Base-by-base conservation (phyloP, 2,797 vertebrate genomes). In the Odontamblyopus lacepedii region DNA sequence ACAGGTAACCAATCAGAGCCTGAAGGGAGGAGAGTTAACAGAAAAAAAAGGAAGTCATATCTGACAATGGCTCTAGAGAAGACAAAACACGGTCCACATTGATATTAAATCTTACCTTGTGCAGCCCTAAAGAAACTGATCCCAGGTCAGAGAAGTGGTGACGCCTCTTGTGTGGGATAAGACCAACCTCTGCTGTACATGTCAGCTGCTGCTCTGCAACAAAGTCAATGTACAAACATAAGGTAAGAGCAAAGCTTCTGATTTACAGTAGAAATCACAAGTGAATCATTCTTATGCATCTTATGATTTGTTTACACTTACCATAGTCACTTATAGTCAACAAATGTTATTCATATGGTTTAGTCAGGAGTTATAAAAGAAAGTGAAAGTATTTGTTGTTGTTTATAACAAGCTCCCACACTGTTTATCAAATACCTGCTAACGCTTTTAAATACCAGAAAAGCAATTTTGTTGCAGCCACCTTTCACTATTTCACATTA, bases 1-100 rank as follows among this genome's bases (percentile, higher is more conserved):
- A 91, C 91, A 90, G 90, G 90, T 92, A 87, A 78, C 92, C 91
- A 93, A 92, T 93, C 85, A 86, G 70, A 82, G 16, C 51, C 61
- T 73, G 73, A 70, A 12, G 69, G 74, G 77, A 70, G 73, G 75
- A 79, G 65, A 76, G 82, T 80, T 84, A 73, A 72, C 48, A 67
- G 74, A 63, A 29, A 51, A 64, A 76, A 83, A 84, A 80, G 88
- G 87, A 89, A 89, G 86, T 70, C 81, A 77, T 74, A 84, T 78
- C 80, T 84, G 88, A 76, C 75, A 82, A 74, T 62, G 41, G 73
- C 74, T 77, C 68, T 79, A 50, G 72, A 59, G 71, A 66, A 73
- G 53, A 64, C 63, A 70, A 65, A 74, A 55, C 79, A 70, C 30
- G 19, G 63, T 68, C 69, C 35, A 48, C 35, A 41, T 70, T 78